phyloP scores from a whole-genome alignment of 2,113 vertebrate species.

The Pogona vitticeps region DNA sequence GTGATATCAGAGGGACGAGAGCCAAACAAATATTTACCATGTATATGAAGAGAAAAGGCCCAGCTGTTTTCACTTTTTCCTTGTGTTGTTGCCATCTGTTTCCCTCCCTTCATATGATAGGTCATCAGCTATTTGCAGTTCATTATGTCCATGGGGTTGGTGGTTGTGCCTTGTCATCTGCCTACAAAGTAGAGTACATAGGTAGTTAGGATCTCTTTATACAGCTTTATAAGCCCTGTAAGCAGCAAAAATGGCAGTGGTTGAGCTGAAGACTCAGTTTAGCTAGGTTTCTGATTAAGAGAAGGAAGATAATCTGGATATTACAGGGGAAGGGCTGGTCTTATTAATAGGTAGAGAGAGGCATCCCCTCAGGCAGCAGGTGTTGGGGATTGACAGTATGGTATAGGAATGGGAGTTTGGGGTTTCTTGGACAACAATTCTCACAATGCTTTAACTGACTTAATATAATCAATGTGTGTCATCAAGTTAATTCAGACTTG shows the following conservation, averaged over 20 bases:
- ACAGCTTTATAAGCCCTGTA: not conserved
- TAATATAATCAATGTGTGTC: too few relatives aligned
- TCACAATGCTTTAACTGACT: too few relatives aligned
- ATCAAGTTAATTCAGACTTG: too few relatives aligned
- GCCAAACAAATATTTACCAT: conserved; percentile 67
- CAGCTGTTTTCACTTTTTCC: conserved; percentile 60
- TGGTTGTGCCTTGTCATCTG: not conserved
- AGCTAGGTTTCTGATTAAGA: not conserved
- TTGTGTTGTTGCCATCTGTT: conserved; percentile 60
- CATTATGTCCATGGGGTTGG: not conserved
- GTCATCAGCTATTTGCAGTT: conserved; percentile 39
- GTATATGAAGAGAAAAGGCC: conserved; percentile 58
- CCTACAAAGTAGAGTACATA: not conserved
- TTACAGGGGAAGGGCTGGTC: not conserved
- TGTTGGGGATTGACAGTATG: too few relatives aligned
- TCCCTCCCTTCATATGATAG: conserved; percentile 29
- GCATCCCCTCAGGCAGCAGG: too few relatives aligned
- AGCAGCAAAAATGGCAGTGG: not conserved
- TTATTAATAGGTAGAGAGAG: too few relatives aligned
- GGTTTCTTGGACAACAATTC: too few relatives aligned
- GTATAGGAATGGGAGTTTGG: too few relatives aligned
- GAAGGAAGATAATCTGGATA: not conserved
- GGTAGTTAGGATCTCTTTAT: not conserved
- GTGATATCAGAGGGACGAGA: conserved; percentile 43
- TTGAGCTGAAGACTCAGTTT: not conserved